A percentile compares a stretch with the other conserved stretches of the same genome.
Conservation (phyloP, 2,113 vertebrate genomes). For the Corapipo altera region DNA sequence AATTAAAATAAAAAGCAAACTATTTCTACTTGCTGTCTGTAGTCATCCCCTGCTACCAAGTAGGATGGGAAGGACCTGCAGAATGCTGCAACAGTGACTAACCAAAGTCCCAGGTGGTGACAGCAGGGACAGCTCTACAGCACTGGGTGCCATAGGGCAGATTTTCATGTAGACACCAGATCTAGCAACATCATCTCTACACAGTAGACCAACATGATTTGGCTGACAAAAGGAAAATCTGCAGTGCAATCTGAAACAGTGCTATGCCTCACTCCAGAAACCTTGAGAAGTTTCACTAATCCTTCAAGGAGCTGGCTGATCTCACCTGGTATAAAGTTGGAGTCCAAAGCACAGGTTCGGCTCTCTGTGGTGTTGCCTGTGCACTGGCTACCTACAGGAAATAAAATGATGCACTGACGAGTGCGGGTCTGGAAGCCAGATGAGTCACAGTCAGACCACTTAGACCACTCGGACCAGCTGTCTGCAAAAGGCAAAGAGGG, state of each 20-base stretch:
- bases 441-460: constrained; percentile 88
- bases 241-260: no score
- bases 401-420: constrained; percentile 88
- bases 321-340: constrained; percentile 93
- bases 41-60: background rate
- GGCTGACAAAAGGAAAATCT: background rate
- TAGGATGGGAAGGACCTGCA: background rate
- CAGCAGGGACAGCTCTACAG: background rate
- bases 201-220: accelerated
- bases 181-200: background rate
- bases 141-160: background rate
- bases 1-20: background rate
- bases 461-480: constrained; percentile 94
- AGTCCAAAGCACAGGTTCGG: constrained; percentile 80
- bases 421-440: constrained; percentile 81
- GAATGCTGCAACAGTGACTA: background rate
- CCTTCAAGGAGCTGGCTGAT: background rate
- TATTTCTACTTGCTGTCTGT: background rate
- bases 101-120: background rate
- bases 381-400: constrained; percentile 91
- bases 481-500: constrained; percentile 72
- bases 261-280: accelerated
- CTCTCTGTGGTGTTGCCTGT: constrained; percentile 88
- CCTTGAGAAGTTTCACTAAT: background rate
- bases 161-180: background rate